Conservation (phyloP, 1,140 invertebrate genomes). For the Drosophila aff. region DNA sequence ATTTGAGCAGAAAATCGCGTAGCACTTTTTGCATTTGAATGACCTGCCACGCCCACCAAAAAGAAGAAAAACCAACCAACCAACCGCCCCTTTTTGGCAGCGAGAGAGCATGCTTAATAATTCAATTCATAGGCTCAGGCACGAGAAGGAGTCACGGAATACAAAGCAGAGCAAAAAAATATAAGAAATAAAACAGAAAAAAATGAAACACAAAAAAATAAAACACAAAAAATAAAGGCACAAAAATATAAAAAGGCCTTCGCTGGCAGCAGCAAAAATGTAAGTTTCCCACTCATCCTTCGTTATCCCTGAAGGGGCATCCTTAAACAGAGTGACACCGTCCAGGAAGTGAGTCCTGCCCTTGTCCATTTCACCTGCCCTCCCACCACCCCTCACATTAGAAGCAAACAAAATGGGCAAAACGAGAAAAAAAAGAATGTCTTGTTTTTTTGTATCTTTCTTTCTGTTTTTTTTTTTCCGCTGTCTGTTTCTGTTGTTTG, state of each 20-base stretch:
- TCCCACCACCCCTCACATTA: slow-evolving; percentile 11
- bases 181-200: background rate
- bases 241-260: background rate
- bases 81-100: slow-evolving; percentile 24
- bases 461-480: slow-evolving; percentile 9
- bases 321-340: slow-evolving; percentile 47
- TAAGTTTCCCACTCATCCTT: slow-evolving; percentile 33
- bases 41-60: slow-evolving; percentile 57
- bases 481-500: slow-evolving; percentile 54
- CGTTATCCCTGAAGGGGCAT: slow-evolving; percentile 48
- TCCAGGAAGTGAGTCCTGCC: slow-evolving; percentile 33
- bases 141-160: slow-evolving; percentile 74
- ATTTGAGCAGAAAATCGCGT: slow-evolving; percentile 56
- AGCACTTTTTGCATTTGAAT: slow-evolving; percentile 73
- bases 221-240: background rate
- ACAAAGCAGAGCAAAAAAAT: slow-evolving; percentile 37
- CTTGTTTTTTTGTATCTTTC: slow-evolving; percentile 7
- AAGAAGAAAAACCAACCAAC: background rate
- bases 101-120: slow-evolving; percentile 69
- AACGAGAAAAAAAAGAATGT: slow-evolving; percentile 11
- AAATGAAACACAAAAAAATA: background rate
- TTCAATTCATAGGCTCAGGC: slow-evolving; percentile 80
- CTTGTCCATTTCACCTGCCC: slow-evolving; percentile 26
- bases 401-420: slow-evolving; percentile 36
- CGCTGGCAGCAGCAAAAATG: slow-evolving; percentile 4